Percentiles rank a stretch among this genome's conserved stretches.
Evolutionary conservation across 2,113 vertebrate species (phyloP).

Genomic region (Galemys pyrenaicus): DNA sequence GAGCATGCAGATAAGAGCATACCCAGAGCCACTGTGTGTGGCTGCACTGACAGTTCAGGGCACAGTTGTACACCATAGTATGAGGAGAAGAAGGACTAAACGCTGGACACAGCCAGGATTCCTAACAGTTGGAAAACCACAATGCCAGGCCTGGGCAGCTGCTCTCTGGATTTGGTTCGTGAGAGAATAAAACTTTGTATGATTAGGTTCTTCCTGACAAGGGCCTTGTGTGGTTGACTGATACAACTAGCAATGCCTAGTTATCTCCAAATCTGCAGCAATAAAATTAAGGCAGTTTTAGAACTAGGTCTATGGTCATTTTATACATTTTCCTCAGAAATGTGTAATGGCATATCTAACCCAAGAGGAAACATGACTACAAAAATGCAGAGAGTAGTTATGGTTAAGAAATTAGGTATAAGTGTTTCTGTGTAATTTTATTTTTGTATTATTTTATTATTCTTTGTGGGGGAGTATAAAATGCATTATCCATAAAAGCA

Average conservation of each 20-base stretch:
- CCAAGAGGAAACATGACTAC: neutral
- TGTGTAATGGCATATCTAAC: neutral
- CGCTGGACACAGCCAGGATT: neutral
- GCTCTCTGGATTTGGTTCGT: neutral
- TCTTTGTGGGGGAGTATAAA: accelerated
- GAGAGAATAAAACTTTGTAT: neutral
- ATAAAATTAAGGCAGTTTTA: neutral
- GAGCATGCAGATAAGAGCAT: too few species aligned
- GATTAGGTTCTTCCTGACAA: neutral
- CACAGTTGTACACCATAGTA: neutral
- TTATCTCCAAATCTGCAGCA: neutral
- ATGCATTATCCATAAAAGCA: neutral
- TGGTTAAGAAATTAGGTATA: neutral
- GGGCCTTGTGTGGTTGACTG: neutral
- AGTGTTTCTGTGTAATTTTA: neutral
- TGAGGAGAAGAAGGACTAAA: neutral
- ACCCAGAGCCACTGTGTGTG: neutral
- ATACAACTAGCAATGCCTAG: neutral
- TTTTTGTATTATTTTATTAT: too few species aligned
- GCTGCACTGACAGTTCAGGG: neutral
- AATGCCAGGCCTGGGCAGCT: neutral
- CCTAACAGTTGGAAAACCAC: neutral
- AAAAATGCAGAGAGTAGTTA: neutral
- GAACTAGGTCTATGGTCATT: neutral
- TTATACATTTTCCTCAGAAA: neutral